phyloP scores from a whole-genome alignment of 2,797 vertebrate species.

The Catostomus latipinnis region DNA sequence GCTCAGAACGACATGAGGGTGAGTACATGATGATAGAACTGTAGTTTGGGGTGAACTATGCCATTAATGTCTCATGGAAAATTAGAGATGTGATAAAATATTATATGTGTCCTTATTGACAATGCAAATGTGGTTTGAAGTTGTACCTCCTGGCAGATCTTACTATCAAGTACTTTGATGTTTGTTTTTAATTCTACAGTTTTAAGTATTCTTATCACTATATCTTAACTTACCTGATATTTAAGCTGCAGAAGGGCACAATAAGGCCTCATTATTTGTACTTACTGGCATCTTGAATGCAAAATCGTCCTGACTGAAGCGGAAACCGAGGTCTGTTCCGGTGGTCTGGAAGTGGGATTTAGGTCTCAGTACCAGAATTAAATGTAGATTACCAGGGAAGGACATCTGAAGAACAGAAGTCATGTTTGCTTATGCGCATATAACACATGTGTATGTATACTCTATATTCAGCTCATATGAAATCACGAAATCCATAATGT shows the following conservation, averaged over 20 bases:
- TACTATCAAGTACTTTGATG: not conserved
- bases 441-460: too few relatives aligned
- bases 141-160: not conserved
- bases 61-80: conserved; percentile 1
- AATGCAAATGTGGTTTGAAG: not conserved
- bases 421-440: not conserved
- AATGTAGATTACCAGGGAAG: conserved; percentile 85
- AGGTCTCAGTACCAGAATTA: not conserved
- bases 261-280: not conserved
- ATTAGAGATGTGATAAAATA: not conserved
- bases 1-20: too few relatives aligned
- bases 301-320: conserved; percentile 95
- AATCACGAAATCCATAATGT: not conserved
- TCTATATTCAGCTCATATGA: not conserved
- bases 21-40: too few relatives aligned
- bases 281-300: conserved; percentile 92
- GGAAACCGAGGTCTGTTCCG: conserved; percentile 92
- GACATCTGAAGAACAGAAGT: conserved; percentile 78
- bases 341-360: conserved; percentile 32
- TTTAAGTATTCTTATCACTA: not conserved
- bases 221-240: not conserved
- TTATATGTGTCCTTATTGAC: not conserved
- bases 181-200: not conserved
- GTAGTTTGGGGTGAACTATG: too few relatives aligned
- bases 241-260: not conserved